Conservation (phyloP, 1,140 invertebrate species). For the Drosophila ironensis region DNA sequence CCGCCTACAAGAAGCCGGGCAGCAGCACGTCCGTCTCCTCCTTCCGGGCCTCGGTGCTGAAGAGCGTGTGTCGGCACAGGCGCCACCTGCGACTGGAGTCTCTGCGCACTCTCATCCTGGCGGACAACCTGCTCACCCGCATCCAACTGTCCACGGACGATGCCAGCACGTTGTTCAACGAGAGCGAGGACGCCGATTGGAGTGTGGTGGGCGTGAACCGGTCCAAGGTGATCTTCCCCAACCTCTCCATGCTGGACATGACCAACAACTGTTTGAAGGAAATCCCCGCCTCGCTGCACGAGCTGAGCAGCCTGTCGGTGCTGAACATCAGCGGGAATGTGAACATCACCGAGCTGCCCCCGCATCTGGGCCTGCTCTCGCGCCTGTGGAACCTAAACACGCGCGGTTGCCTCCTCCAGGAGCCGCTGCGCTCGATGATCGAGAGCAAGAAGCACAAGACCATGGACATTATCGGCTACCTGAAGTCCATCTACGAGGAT, state of each 20-base stretch:
- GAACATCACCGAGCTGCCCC: slow-evolving; percentile 93
- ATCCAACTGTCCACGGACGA: slow-evolving; percentile 92
- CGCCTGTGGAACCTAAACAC: slow-evolving; percentile 98
- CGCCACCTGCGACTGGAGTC: slow-evolving; percentile 86
- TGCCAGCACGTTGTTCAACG: slow-evolving; percentile 81
- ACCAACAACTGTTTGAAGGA: slow-evolving; percentile 92
- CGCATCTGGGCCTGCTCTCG: slow-evolving; percentile 96
- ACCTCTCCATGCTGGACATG: slow-evolving; percentile 96
- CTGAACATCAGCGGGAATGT: slow-evolving; percentile 95
- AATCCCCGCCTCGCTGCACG: slow-evolving; percentile 92
- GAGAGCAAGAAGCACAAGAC: slow-evolving; percentile 96
- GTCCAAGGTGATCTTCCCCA: slow-evolving; percentile 92
- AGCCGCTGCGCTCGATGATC: slow-evolving; percentile 95
- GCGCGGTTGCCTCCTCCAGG: slow-evolving; percentile 92
- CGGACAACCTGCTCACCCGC: slow-evolving; percentile 91
- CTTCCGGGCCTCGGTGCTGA: slow-evolving; percentile 88
- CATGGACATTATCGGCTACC: slow-evolving; percentile 97
- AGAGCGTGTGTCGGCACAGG: slow-evolving; percentile 91
- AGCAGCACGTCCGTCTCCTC: slow-evolving; percentile 74
- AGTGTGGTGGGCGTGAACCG: slow-evolving; percentile 83
- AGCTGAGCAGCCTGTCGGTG: slow-evolving; percentile 94
- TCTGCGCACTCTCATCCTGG: slow-evolving; percentile 85
- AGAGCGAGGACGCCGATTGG: slow-evolving; percentile 79
- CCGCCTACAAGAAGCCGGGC: slow-evolving; percentile 55
- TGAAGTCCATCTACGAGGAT: slow-evolving; percentile 94